Evolutionary conservation across 2,113 vertebrate genomes (phyloP), one percentile per base, ranked within the genome.

Genomic region (Calidris pygmaea): DNA sequence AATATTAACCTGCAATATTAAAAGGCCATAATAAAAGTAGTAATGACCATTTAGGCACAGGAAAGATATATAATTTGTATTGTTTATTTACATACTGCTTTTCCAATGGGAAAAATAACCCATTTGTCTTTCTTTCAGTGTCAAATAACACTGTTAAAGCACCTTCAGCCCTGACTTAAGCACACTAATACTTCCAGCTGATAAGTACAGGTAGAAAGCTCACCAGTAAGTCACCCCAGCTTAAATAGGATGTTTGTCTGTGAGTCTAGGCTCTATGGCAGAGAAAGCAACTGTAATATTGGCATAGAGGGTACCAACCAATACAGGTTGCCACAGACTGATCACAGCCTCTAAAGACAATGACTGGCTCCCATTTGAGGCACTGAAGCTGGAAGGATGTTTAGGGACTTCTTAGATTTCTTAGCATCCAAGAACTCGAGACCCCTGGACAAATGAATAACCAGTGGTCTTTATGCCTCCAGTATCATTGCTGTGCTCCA

Each of bases 211-310:
- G 65, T 87, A 67, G 14, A 93, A 89, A 97, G 77, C 77, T 91
- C 86, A 5, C n/a, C 75, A 96, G 96, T 81, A 96, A 96, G 53
- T 74, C 85, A 97, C 58, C 56, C 65, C 80, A 84, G 87, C 24
- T 95, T 90, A 94, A 92, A 95, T 35, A 84, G 45, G 77, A 52
- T 66, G 53, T 37, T 56, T 85, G 19, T 32, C 39, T 45, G 27
- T 1, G 20, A 53, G 7, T 53, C 30, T 48, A n/a, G 24, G 50
- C 24, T 85, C 75, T 37, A 39, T 2, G 23, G 71, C 79, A 77
- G 37, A 60, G 56, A 77, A 55, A 93, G 41, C 50, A 78, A 74
- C 35, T 55, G 34, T 3, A 67, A 32, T 48, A 76, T 3, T 82
- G 71, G 53, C 70, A 75, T n/a, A 47, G 15, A 71, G 43, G 7